Percentiles rank a stretch among this genome's conserved stretches.
Evolutionary conservation across 1,140 invertebrate genomes (phyloP).

Genomic region (Brevipalpus yothersi): DNA sequence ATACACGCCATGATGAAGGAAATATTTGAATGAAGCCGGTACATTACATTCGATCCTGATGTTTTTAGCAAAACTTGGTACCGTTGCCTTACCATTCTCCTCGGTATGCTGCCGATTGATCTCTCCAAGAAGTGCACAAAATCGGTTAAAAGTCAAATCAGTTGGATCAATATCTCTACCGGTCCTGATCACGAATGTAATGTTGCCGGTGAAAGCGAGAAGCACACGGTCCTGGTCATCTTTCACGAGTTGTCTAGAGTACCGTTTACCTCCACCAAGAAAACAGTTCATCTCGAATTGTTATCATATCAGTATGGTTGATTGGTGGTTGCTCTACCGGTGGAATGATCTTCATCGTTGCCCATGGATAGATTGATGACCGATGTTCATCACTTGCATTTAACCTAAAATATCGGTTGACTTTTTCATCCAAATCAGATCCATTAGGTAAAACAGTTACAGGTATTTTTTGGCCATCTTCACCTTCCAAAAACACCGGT

Average conservation of each 20-base stretch:
- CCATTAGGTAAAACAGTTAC: no score
- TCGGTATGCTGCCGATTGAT: not conserved
- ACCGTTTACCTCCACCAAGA: not conserved
- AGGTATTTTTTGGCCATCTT: no score
- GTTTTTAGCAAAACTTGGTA: not conserved
- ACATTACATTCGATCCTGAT: not conserved
- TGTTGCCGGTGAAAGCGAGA: not conserved
- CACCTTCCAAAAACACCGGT: no score
- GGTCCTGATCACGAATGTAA: not conserved
- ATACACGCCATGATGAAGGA: not conserved
- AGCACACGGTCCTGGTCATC: not conserved
- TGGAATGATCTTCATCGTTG: not conserved
- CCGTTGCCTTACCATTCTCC: not conserved
- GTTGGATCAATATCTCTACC: not conserved
- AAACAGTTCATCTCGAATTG: not conserved
- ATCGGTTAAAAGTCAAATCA: not conserved
- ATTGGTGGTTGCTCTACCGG: no score
- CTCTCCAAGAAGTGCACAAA: not conserved
- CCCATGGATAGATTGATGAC: not conserved
- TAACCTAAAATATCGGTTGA: no score
- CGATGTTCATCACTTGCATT: no score
- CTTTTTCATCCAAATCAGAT: no score
- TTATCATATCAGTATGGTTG: not conserved
- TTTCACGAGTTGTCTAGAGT: not conserved
- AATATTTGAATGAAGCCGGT: not conserved